These are phyloP conservation scores for Hemicrepidius hirtus DNA, from an alignment of 2,888 invertebrate species.

Conservation along the genomic window DNA sequence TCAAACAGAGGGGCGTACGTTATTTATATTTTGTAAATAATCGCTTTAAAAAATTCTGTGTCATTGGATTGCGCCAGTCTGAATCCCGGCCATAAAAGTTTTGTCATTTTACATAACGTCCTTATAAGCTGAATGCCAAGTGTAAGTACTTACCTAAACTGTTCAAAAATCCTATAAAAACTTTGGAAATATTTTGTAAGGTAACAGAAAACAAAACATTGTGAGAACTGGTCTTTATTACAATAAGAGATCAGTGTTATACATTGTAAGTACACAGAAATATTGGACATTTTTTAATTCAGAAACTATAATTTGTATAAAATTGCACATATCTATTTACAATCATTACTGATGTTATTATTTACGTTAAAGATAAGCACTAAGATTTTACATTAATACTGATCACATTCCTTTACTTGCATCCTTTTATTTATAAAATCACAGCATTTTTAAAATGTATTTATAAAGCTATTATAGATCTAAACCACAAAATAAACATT, in stretches of 20 bases:
- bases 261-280: slow-evolving; percentile 13
- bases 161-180: too few relatives aligned
- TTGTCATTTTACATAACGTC: too few relatives aligned
- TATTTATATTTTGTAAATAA: too few relatives aligned
- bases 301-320: slow-evolving; percentile 8
- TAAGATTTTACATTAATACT: slow-evolving; percentile 33
- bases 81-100: too few relatives aligned
- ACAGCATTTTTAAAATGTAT: slow-evolving; percentile 7
- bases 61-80: too few relatives aligned
- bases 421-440: slow-evolving; percentile 22
- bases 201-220: neutral
- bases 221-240: slow-evolving; percentile 26
- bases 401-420: slow-evolving; percentile 35
- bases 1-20: too few relatives aligned
- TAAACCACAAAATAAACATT: neutral
- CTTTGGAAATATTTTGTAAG: too few relatives aligned
- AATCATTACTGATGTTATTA: neutral
- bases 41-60: too few relatives aligned
- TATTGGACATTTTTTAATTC: neutral
- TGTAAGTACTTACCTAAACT: too few relatives aligned
- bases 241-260: slow-evolving; percentile 19
- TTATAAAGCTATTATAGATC: neutral
- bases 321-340: slow-evolving; percentile 24
- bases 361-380: neutral
- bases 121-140: too few relatives aligned